These are phyloP conservation scores for Leptura quadrifasciata DNA, from an alignment of 2,888 invertebrate genomes.

Conservation along the genomic window DNA sequence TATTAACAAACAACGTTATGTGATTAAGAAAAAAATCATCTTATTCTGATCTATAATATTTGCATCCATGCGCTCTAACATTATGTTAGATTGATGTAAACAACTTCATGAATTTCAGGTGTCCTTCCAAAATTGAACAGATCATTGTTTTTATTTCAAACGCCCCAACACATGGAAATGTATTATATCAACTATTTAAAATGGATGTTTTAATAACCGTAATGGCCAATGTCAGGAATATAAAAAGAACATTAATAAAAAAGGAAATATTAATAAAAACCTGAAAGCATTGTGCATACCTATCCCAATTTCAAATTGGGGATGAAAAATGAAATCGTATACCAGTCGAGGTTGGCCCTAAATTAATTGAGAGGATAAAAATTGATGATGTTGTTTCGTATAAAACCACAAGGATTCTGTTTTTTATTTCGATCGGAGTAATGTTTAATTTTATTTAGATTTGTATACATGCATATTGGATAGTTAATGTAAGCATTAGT, in stretches of 20 bases:
- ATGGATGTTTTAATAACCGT: background rate
- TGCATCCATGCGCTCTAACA: too few species aligned
- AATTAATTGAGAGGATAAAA: slow-evolving; percentile 1
- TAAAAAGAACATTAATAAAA: slow-evolving; percentile 6
- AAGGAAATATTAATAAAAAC: background rate
- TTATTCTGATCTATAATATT: too few species aligned
- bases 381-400: background rate
- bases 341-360: slow-evolving; percentile 1
- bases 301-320: slow-evolving; percentile 7
- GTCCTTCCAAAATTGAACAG: background rate
- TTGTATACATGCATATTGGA: too few species aligned
- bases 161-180: background rate
- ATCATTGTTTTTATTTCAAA: background rate
- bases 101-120: background rate
- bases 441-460: too few species aligned
- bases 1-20: too few species aligned
- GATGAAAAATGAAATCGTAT: slow-evolving; percentile 4
- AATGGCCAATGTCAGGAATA: background rate
- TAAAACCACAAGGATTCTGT: background rate
- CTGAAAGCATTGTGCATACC: background rate
- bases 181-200: background rate
- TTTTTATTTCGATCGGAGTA: background rate
- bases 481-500: too few species aligned
- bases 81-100: background rate
- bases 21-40: too few species aligned